phyloP scores from a whole-genome alignment of 1,140 invertebrate genomes.

The Mercenaria mercenaria region DNA sequence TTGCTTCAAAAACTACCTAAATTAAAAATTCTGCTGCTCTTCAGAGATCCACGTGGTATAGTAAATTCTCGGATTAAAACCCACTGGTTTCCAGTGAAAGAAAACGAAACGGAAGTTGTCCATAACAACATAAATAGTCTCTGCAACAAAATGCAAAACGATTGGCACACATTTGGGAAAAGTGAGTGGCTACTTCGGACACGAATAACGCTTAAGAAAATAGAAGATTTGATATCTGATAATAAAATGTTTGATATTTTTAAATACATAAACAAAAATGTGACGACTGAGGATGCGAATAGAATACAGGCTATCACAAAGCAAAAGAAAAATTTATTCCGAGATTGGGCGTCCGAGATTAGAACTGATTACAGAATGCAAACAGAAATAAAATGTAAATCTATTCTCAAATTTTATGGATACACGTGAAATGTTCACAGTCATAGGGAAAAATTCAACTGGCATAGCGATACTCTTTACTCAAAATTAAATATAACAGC shows the following conservation, averaged over 20 bases:
- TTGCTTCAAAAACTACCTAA: conserved; percentile 21
- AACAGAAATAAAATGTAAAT: not conserved
- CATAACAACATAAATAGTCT: conserved; percentile 14
- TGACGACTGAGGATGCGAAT: not conserved
- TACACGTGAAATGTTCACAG: too few species aligned
- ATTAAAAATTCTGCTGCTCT: conserved; percentile 10
- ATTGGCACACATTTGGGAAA: not conserved
- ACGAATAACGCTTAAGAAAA: not conserved
- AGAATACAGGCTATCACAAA: not conserved
- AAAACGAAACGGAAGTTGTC: not conserved
- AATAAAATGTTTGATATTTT: not conserved
- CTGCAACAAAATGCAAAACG: conserved; percentile 27
- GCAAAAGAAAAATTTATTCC: not conserved
- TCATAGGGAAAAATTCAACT: too few species aligned
- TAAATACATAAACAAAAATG: not conserved
- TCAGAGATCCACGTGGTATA: conserved; percentile 30
- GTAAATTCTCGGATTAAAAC: conserved; percentile 26
- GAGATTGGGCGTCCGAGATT: not conserved
- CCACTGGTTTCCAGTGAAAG: conserved; percentile 36
- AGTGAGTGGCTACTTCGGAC: not conserved
- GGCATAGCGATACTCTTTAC: too few species aligned
- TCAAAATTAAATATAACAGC: too few species aligned
- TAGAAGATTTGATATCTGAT: not conserved
- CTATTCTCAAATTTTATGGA: not conserved
- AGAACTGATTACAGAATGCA: not conserved